Conservation (phyloP, 1,140 invertebrate species). For the Drepana arcuata region DNA sequence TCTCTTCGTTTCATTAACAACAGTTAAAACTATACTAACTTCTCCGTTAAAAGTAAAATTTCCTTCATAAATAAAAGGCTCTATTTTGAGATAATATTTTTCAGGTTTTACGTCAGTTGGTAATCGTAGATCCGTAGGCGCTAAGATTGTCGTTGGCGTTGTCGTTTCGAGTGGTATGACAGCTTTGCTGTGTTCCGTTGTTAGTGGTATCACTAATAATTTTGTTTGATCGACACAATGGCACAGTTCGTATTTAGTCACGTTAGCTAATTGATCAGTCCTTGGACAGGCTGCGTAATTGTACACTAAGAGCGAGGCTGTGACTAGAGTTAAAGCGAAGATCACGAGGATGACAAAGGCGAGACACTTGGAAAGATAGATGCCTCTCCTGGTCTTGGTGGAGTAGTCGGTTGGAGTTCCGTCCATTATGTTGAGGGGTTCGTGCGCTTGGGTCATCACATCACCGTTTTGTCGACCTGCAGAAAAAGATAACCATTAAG, state of each 20-base stretch:
- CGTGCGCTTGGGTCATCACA: conserved; percentile 62
- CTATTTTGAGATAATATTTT: conserved; percentile 78
- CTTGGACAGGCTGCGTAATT: conserved; percentile 78
- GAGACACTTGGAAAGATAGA: conserved; percentile 62
- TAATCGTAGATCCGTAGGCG: conserved; percentile 69
- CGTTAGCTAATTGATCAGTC: conserved; percentile 50
- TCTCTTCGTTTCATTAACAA: conserved; percentile 77
- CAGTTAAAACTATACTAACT: conserved; percentile 78
- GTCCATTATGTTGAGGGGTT: conserved; percentile 64
- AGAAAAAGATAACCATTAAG: too few species aligned
- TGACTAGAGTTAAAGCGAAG: conserved; percentile 71
- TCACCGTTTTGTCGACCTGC: conserved; percentile 25
- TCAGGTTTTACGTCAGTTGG: conserved; percentile 77
- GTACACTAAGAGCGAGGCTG: conserved; percentile 78
- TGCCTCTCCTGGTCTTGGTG: conserved; percentile 61
- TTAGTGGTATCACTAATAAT: conserved; percentile 56
- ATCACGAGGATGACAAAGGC: conserved; percentile 65
- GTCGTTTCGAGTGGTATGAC: conserved; percentile 38
- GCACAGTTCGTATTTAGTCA: conserved; percentile 50
- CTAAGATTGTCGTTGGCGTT: conserved; percentile 24
- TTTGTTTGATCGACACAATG: conserved; percentile 52
- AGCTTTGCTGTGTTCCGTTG: conserved; percentile 37
- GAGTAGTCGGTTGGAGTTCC: conserved; percentile 61
- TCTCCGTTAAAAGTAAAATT: conserved; percentile 86
- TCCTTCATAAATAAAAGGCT: conserved; percentile 79